Evolutionary conservation across 2,113 vertebrate species (phyloP).

Genomic region (Saccopteryx leptura): DNA sequence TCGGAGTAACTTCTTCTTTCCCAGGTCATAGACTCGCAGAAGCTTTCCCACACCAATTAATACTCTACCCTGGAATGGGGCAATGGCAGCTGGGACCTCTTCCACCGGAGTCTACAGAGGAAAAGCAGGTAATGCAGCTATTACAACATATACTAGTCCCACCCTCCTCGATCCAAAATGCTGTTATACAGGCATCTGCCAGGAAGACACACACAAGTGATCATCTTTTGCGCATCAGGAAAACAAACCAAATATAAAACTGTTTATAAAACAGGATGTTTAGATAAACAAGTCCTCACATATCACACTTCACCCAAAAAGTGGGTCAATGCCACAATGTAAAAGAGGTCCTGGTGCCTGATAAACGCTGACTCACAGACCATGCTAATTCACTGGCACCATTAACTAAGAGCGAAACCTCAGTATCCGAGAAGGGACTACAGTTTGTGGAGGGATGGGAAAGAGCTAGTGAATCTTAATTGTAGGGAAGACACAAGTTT

Average conservation of each 20-base stretch:
- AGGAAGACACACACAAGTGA: neutral
- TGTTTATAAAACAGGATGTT: neutral
- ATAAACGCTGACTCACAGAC: neutral
- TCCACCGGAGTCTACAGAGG: slow-evolving; percentile 94
- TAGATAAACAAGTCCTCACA: neutral
- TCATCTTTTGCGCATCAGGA: neutral
- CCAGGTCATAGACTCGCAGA: slow-evolving; percentile 96
- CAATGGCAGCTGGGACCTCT: slow-evolving; percentile 97
- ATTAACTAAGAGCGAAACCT: neutral
- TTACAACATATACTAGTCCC: neutral
- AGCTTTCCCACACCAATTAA: slow-evolving; percentile 98
- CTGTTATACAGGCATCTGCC: neutral
- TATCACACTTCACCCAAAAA: neutral
- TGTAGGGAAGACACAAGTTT: neutral
- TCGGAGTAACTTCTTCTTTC: slow-evolving; percentile 98
- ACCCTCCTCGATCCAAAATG: neutral
- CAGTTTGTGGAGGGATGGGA: neutral
- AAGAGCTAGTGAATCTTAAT: neutral
- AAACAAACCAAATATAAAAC: neutral
- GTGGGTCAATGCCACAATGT: neutral
- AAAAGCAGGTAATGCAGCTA: neutral
- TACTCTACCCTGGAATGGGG: slow-evolving; percentile 96
- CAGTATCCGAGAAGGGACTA: neutral
- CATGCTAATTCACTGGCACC: neutral
- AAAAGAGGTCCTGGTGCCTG: neutral